Conservation (phyloP, 53 echinoderm and acorn worm species). For the Arbacia lixula region DNA sequence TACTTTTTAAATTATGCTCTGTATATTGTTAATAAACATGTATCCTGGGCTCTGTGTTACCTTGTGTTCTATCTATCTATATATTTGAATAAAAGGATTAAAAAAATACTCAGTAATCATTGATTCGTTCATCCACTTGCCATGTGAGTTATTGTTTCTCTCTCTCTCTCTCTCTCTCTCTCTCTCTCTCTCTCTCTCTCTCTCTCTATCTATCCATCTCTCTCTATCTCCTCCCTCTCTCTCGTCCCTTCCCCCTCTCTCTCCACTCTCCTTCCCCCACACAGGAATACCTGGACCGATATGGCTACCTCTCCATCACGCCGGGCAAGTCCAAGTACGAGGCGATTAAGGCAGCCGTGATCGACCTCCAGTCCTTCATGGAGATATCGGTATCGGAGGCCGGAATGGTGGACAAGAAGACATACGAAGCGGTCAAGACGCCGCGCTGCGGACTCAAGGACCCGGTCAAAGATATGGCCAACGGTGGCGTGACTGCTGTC, state of each 20-base stretch:
- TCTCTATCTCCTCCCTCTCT: neutral
- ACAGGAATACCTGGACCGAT: constrained; percentile 67
- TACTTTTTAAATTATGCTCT: no score
- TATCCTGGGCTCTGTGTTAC: no score
- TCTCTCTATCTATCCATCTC: neutral
- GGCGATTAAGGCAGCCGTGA: constrained; percentile 12
- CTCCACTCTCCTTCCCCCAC: neutral
- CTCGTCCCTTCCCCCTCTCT: neutral
- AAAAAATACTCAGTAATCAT: no score
- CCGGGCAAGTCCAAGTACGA: constrained; percentile 33
- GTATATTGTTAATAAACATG: no score
- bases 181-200: neutral
- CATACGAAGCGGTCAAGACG: constrained; percentile 67
- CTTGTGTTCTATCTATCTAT: no score
- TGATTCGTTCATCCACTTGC: no score
- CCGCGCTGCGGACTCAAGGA: constrained; percentile 80
- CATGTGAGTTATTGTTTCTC: no score
- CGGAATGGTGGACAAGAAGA: constrained; percentile 72
- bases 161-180: neutral
- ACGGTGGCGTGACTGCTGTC: neutral
- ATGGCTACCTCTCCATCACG: constrained; percentile 55
- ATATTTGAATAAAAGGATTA: no score
- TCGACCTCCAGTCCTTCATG: constrained; percentile 73
- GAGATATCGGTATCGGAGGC: constrained; percentile 50
- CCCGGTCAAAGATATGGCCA: constrained; percentile 4